These are phyloP conservation scores for Prunella fulvescens DNA, from an alignment of 2,113 vertebrate species.

Conservation along the genomic window DNA sequence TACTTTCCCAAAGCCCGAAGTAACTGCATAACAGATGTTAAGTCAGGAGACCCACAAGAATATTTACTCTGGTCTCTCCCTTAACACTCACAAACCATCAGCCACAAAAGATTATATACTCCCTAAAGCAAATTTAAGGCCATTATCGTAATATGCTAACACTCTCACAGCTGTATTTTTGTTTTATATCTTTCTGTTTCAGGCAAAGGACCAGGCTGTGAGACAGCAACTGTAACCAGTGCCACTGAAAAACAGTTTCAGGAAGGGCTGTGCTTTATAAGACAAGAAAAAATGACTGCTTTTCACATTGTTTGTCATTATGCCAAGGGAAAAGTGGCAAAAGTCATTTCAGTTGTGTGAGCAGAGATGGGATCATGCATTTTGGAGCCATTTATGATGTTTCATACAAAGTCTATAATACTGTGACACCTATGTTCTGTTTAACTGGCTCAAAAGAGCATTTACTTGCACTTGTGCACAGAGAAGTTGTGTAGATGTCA, in stretches of 20 bases:
- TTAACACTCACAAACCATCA: constrained; percentile 11
- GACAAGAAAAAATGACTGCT: background rate
- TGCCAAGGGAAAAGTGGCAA: background rate
- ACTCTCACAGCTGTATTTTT: background rate
- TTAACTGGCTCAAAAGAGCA: background rate
- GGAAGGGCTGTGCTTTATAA: background rate
- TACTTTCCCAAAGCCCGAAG: background rate
- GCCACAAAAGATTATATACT: background rate
- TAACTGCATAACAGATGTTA: constrained; percentile 4
- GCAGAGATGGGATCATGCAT: background rate
- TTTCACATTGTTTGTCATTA: background rate
- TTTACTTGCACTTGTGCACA: background rate
- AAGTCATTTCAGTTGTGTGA: background rate
- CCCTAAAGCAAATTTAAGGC: constrained; percentile 6
- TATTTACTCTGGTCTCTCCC: constrained; percentile 13
- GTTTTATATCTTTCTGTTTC: background rate
- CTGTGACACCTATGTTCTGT: background rate
- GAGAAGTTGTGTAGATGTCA: background rate
- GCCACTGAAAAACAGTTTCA: background rate
- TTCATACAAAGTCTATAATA: background rate
- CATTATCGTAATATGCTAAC: background rate
- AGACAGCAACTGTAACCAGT: background rate
- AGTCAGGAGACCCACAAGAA: background rate
- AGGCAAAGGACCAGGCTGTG: background rate
- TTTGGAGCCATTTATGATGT: background rate